A percentile compares a stretch with the other conserved stretches of the same genome.
phyloP scores from a whole-genome alignment of 1,140 invertebrate genomes.

The Megathymus violae region DNA sequence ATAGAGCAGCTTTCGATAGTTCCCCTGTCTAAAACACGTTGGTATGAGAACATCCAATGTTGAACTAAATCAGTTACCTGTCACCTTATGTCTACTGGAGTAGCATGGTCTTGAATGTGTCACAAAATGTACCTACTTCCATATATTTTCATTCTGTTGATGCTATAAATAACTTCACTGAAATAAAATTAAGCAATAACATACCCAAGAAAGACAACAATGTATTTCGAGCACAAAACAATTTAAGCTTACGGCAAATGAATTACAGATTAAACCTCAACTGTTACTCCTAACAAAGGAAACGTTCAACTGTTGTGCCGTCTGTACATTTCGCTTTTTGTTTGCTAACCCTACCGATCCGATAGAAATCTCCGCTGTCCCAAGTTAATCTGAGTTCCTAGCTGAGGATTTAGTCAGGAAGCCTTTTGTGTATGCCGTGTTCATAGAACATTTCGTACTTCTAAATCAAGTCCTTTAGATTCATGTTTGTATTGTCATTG shows the following conservation, averaged over 20 bases:
- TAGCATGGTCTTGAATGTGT: too few relatives aligned
- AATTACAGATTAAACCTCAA: constrained; percentile 27
- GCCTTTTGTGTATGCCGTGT: constrained; percentile 15
- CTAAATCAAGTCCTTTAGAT: not conserved
- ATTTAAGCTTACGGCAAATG: constrained; percentile 14
- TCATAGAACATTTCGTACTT: constrained; percentile 4
- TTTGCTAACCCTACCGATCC: constrained; percentile 24
- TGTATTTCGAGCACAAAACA: constrained; percentile 3
- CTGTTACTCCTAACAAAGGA: constrained; percentile 21
- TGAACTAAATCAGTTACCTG: too few relatives aligned
- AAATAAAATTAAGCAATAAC: not conserved
- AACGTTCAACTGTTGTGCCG: constrained; percentile 11
- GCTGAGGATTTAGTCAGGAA: constrained; percentile 6
- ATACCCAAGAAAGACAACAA: not conserved
- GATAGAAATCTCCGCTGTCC: constrained; percentile 28
- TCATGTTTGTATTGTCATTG: not conserved
- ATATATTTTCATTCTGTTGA: not conserved
- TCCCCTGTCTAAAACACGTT: too few relatives aligned
- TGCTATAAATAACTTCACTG: not conserved
- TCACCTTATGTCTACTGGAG: too few relatives aligned
- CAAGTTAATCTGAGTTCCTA: constrained; percentile 26
- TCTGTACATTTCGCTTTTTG: constrained; percentile 26
- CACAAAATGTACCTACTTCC: too few relatives aligned
- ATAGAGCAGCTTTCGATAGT: too few relatives aligned
- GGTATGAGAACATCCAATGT: too few relatives aligned